Base-by-base conservation (phyloP, 2,888 invertebrate species). In the Gastrophysa polygoni region DNA sequence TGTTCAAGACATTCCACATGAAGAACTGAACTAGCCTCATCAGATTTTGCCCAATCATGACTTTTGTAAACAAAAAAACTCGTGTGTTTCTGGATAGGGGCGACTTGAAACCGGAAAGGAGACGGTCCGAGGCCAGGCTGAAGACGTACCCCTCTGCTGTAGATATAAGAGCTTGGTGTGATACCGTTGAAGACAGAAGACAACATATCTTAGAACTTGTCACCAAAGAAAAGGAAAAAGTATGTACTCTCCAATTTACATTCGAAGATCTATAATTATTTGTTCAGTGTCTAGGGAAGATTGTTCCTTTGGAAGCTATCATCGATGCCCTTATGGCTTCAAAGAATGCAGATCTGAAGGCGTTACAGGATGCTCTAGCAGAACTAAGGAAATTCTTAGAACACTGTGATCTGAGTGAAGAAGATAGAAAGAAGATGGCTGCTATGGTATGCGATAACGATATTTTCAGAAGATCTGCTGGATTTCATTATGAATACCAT, bases 101-200 rank as follows among this genome's bases (percentile, higher is more conserved):
- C 0, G 59, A 61, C 14, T 16, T 62, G 10, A 29, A 20, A 20
- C 50, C 55, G 2, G 44, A 46, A 6, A 54, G 32, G 2, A 21
- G 32, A 28, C 55, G 78, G 49, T 79, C 79, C 68, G 86, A 86
- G 68, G 84, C 85, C 20, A 85, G 86, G 66, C 70, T 87, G 55
- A 87, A 86, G 77, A 82, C 82, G 0, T 85, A 85, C 69, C 76
- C 82, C 38, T 86, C 87, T 20, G 84, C 85, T 54, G 84, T 84
- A 2, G 87, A 87, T 75, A 81, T 85, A 1, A 77, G 87, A 56
- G 85, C 86, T 1, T 87, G 87, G 87, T 83, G 84, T 8, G 83
- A 83, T 69, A 83, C 83, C 70, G 78, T 80, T 59, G 82, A 85
- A 29, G 85, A 86, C 63, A 83, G 85, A 68, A 82, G 82, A 47